Conservation (phyloP, 2,888 invertebrate species). For the Gibbula magus region DNA sequence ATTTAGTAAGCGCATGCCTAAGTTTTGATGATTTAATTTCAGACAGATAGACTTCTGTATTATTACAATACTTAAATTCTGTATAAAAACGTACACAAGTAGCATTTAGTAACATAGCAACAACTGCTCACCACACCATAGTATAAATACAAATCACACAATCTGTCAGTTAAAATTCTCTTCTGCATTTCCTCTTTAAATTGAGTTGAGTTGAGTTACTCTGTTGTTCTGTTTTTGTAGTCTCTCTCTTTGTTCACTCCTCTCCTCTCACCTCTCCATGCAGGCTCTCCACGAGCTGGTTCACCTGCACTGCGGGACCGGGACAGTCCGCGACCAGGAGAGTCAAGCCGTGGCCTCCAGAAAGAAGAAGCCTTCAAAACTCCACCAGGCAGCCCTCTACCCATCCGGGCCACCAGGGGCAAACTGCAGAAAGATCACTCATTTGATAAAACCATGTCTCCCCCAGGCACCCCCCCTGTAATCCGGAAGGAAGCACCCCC, state of each 20-base stretch:
- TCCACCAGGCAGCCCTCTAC: slow-evolving; percentile 63
- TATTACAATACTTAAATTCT: too few relatives aligned
- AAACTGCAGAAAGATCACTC: slow-evolving; percentile 62
- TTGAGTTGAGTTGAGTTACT: too few relatives aligned
- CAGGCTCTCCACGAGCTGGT: slow-evolving; percentile 54
- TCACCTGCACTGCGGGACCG: slow-evolving; percentile 42
- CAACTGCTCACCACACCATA: too few relatives aligned
- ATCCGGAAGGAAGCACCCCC: slow-evolving; percentile 24
- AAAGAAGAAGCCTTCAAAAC: slow-evolving; percentile 61
- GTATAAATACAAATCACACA: too few relatives aligned
- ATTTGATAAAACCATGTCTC: slow-evolving; percentile 60
- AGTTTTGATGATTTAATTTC: too few relatives aligned
- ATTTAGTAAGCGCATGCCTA: too few relatives aligned
- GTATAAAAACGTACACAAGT: too few relatives aligned
- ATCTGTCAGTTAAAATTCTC: too few relatives aligned
- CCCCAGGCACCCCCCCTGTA: slow-evolving; percentile 51
- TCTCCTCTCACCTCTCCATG: neutral
- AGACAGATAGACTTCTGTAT: too few relatives aligned
- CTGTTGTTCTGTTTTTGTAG: too few relatives aligned
- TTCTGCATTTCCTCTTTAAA: too few relatives aligned
- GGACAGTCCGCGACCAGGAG: slow-evolving; percentile 10
- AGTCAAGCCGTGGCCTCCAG: slow-evolving; percentile 15
- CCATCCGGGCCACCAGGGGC: slow-evolving; percentile 45
- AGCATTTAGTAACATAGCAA: too few relatives aligned
- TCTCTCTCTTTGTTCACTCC: neutral